A percentile compares a stretch with the other conserved stretches of the same genome.
Conservation (phyloP, 2,888 invertebrate genomes). For the Brachyptera risi region DNA sequence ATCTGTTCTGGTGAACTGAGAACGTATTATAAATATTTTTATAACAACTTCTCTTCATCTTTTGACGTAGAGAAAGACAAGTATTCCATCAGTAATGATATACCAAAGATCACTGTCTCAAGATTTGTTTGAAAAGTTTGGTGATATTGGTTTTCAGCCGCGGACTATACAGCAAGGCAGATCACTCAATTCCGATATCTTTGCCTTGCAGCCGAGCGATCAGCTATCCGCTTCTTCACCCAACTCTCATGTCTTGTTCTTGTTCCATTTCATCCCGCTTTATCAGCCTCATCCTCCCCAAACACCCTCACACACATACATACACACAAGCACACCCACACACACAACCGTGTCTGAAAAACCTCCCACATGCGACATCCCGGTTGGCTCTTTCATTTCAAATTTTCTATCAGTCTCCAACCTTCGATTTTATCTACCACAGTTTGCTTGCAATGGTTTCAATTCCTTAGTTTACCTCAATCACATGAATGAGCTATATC, state of each 20-base stretch:
- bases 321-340: neutral
- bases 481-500: conserved; percentile 5
- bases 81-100: neutral
- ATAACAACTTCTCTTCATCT: too few relatives aligned
- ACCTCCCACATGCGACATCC: neutral
- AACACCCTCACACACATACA: neutral
- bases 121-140: conserved; percentile 14
- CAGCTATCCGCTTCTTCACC: conserved; percentile 2
- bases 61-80: neutral
- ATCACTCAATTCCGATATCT: conserved; percentile 21
- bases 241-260: neutral
- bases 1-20: too few relatives aligned
- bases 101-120: neutral
- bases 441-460: conserved; percentile 1
- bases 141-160: conserved; percentile 4
- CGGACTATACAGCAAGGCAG: conserved; percentile 17
- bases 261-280: conserved; percentile 20
- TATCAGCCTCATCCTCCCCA: conserved; percentile 6
- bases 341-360: neutral
- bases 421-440: conserved; percentile 18
- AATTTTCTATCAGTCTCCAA: conserved; percentile 8
- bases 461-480: conserved; percentile 17
- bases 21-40: too few relatives aligned
- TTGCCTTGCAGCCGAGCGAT: conserved; percentile 13
- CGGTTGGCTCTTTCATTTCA: neutral